Base-by-base conservation (phyloP, 2,113 vertebrate genomes). In the Colius striatus region DNA sequence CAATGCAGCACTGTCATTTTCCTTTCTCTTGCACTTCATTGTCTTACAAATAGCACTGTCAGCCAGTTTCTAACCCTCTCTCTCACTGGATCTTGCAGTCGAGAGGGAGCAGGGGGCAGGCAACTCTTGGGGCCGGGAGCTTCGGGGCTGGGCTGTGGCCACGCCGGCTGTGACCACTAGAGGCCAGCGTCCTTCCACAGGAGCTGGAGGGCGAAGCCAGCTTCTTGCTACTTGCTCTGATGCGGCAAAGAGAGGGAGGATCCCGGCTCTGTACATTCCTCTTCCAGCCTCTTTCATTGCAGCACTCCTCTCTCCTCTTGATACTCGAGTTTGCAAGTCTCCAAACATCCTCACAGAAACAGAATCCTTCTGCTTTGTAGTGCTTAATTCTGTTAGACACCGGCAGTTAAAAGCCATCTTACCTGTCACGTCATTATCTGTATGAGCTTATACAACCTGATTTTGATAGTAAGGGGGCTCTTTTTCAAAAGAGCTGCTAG, bases 51-150 rank as follows among this genome's bases (percentile, higher is more conserved):
- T 2, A 9, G 16, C 25, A 1, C 14, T 1, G 2, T 11, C n/a
- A 8, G 53, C 6, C 22, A 3, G 8, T n/a, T 51, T 11, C 9
- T 50, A n/a, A 41, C 12, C 38, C 38, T 41, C 50, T 8, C 11
- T 2, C 3, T 7, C 11, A 1, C 2, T 0, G 1, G 55, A 3
- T 32, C 0, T 4, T 11, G 73, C 13, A 7, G 27, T 15, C 6
- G 0, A 1, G 47, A 11, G 54, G 83, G 47, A 66, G 19, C 14
- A 5, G 26, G 5, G 60, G 5, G 67, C 17, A 1, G 57, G n/a
- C n/a, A n/a, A n/a, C 32, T 29, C 12, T 66, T 25, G 8, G 19
- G 41, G 14, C 0, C 17, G 1, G 18, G 72, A 18, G 62, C 50
- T 38, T 22, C 1, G 0, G 1, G 26, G 16, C 4, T 16, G 48